phyloP scores from a whole-genome alignment of 1,140 invertebrate species.

The Drosophila takahashii region DNA sequence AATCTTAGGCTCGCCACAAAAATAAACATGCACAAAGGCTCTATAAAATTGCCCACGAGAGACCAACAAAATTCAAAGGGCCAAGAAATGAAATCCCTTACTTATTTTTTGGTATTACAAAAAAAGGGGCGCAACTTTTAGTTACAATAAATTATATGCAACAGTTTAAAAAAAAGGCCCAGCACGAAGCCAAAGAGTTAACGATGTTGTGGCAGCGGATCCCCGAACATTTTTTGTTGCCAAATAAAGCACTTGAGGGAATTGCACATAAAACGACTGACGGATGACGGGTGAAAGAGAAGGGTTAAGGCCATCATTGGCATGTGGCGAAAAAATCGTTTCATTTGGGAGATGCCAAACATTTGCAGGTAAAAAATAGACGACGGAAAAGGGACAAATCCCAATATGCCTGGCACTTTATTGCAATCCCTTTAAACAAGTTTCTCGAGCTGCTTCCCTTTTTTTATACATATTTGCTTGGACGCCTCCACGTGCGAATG shows the following conservation, averaged over 20 bases:
- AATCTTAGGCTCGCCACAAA: slow-evolving; percentile 48
- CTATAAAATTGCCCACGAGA: slow-evolving; percentile 75
- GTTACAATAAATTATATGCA: slow-evolving; percentile 84
- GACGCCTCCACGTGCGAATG: slow-evolving; percentile 60
- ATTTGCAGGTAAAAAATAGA: slow-evolving; percentile 72
- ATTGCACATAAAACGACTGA: slow-evolving; percentile 78
- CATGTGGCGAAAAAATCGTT: slow-evolving; percentile 76
- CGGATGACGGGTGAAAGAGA: slow-evolving; percentile 27
- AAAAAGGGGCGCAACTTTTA: slow-evolving; percentile 55
- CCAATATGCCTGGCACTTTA: slow-evolving; percentile 81
- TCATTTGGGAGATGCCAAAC: slow-evolving; percentile 75
- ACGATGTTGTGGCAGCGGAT: slow-evolving; percentile 51
- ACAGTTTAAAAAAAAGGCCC: slow-evolving; percentile 61
- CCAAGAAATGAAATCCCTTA: slow-evolving; percentile 32
- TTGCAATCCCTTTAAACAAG: slow-evolving; percentile 82
- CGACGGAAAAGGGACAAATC: slow-evolving; percentile 68
- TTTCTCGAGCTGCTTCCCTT: slow-evolving; percentile 33
- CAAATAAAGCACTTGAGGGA: slow-evolving; percentile 83
- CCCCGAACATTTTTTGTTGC: slow-evolving; percentile 40
- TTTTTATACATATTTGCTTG: slow-evolving; percentile 37
- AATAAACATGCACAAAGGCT: slow-evolving; percentile 39
- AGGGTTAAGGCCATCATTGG: slow-evolving; percentile 65
- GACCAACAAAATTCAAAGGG: slow-evolving; percentile 59
- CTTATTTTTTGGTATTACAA: slow-evolving; percentile 23
- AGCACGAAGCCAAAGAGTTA: slow-evolving; percentile 57